These are phyloP conservation scores for Ctena decussata DNA, from an alignment of 2,888 invertebrate genomes.

Conservation along the genomic window DNA sequence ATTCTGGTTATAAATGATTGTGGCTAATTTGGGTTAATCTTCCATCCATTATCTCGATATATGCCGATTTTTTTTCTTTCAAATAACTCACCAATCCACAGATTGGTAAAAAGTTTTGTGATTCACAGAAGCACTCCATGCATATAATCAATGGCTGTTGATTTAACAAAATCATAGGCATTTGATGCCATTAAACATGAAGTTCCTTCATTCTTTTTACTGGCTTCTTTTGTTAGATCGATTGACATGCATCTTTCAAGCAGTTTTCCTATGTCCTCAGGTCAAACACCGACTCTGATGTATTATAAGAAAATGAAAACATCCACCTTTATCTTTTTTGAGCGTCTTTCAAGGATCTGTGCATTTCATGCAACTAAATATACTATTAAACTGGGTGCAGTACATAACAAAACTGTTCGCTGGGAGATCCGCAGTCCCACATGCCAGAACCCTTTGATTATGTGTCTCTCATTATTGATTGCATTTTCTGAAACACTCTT, in stretches of 20 bases:
- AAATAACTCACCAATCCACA: slow-evolving; percentile 40
- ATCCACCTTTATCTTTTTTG: slow-evolving; percentile 44
- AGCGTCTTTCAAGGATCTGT: slow-evolving; percentile 46
- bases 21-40: slow-evolving; percentile 45
- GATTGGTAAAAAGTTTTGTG: slow-evolving; percentile 41
- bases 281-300: background rate
- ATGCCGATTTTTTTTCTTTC: slow-evolving; percentile 21
- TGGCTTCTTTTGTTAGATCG: slow-evolving; percentile 13
- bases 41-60: slow-evolving; percentile 43
- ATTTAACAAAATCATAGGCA: slow-evolving; percentile 40
- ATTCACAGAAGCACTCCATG: slow-evolving; percentile 63
- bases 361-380: slow-evolving; percentile 51
- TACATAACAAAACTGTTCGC: slow-evolving; percentile 57
- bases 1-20: slow-evolving; percentile 49
- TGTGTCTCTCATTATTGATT: background rate
- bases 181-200: slow-evolving; percentile 46
- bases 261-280: background rate
- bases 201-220: slow-evolving; percentile 60
- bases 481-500: slow-evolving; percentile 15
- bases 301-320: slow-evolving; percentile 55
- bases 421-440: slow-evolving; percentile 65
- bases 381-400: slow-evolving; percentile 58
- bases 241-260: slow-evolving; percentile 24
- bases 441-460: slow-evolving; percentile 28
- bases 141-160: slow-evolving; percentile 62